A percentile compares a stretch with the other conserved stretches of the same genome.
Conservation (phyloP, 2,113 vertebrate genomes). For the Brachirus orientalis region DNA sequence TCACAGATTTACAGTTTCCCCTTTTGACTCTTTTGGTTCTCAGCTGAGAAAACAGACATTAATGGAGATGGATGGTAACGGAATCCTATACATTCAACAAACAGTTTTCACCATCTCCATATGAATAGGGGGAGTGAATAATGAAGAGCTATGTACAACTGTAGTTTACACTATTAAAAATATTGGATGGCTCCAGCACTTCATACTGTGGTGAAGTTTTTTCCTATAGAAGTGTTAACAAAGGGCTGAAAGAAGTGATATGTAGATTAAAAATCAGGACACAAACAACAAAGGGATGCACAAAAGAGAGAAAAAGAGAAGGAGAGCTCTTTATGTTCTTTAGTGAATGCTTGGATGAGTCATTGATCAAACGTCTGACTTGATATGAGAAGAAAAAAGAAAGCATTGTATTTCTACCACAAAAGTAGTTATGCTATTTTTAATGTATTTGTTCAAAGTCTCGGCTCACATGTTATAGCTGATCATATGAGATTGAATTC, state of each 20-base stretch:
- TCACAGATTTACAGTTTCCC: too few species aligned
- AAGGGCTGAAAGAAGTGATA: conserved; percentile 50
- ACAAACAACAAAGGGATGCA: neutral
- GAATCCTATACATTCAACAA: conserved; percentile 7
- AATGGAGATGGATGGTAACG: neutral
- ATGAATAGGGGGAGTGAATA: neutral
- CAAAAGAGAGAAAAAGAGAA: conserved; percentile 28
- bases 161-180: conserved; percentile 15
- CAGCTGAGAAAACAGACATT: neutral
- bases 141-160: neutral
- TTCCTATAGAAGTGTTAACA: conserved; percentile 25
- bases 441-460: conserved; percentile 23
- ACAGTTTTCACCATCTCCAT: conserved; percentile 25
- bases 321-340: conserved; percentile 41
- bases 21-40: too few species aligned
- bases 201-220: conserved; percentile 3
- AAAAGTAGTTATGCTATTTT: conserved; percentile 35
- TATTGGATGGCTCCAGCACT: conserved; percentile 19
- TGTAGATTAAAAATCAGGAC: conserved; percentile 37
- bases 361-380: conserved; percentile 54
- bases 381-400: conserved; percentile 24
- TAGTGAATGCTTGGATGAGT: conserved; percentile 30
- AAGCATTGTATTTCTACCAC: neutral
- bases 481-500: neutral
- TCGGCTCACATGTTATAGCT: conserved; percentile 2